These are phyloP conservation scores for Monochamus alternatus DNA, from an alignment of 2,888 invertebrate genomes.

Conservation along the genomic window DNA sequence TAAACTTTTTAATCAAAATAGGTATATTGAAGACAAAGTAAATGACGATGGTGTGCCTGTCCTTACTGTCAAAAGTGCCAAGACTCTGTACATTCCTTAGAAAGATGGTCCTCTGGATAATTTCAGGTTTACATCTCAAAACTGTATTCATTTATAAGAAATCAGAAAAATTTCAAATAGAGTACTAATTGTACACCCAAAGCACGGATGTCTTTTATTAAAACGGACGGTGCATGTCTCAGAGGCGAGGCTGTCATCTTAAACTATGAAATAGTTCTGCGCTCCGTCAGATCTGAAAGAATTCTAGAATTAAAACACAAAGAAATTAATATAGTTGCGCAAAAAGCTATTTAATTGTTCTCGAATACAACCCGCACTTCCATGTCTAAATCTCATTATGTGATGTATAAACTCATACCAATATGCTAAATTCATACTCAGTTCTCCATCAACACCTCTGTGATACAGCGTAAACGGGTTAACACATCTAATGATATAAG, in stretches of 20 bases:
- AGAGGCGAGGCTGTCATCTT: constrained; percentile 62
- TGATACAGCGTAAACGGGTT: too few species aligned
- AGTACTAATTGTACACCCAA: constrained; percentile 59
- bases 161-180: constrained; percentile 47
- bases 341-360: constrained; percentile 62
- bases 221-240: constrained; percentile 62
- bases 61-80: too few species aligned
- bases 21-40: too few species aligned
- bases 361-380: constrained; percentile 55
- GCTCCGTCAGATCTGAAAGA: constrained; percentile 60
- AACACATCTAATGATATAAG: too few species aligned
- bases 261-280: constrained; percentile 64
- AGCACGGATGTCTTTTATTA: constrained; percentile 63
- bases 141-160: constrained; percentile 33
- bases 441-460: too few species aligned
- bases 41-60: too few species aligned
- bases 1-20: too few species aligned
- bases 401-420: too few species aligned
- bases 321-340: constrained; percentile 61
- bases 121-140: constrained; percentile 42
- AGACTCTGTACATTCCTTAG: too few species aligned
- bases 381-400: constrained; percentile 49
- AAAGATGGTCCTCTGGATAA: too few species aligned
- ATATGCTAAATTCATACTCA: too few species aligned
- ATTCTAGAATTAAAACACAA: constrained; percentile 62